phyloP scores from a whole-genome alignment of 2,797 vertebrate genomes.

The Aselliscus stoliczkanus region DNA sequence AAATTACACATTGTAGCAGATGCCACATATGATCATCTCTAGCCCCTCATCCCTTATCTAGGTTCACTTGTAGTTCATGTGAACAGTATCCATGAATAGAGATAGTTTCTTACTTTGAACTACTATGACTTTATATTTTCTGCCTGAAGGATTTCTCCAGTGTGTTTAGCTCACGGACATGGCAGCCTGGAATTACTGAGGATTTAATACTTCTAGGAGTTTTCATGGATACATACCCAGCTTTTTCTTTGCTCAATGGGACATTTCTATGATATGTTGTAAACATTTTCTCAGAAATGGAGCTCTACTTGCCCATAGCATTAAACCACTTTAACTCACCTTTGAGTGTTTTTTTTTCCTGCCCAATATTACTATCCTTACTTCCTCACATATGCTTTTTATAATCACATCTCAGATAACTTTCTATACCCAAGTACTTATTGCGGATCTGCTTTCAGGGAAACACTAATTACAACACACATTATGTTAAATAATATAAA shows the following conservation, averaged over 20 bases:
- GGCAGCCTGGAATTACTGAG: neutral
- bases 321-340: neutral
- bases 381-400: neutral
- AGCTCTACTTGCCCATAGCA: neutral
- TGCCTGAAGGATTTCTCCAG: neutral
- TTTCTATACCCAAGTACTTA: neutral
- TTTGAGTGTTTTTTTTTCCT: neutral
- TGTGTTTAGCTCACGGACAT: neutral
- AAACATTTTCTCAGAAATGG: neutral
- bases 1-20: neutral
- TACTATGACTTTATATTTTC: neutral
- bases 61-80: neutral
- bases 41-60: neutral
- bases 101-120: neutral
- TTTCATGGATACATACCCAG: neutral
- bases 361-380: no score
- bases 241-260: neutral
- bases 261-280: neutral
- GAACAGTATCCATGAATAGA: neutral
- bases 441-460: neutral
- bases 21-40: accelerated
- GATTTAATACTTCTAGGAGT: neutral
- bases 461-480: neutral
- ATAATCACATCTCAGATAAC: neutral
- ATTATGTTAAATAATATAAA: neutral